phyloP scores from a whole-genome alignment of 2,888 invertebrate genomes.

The Drosophila monieri region DNA sequence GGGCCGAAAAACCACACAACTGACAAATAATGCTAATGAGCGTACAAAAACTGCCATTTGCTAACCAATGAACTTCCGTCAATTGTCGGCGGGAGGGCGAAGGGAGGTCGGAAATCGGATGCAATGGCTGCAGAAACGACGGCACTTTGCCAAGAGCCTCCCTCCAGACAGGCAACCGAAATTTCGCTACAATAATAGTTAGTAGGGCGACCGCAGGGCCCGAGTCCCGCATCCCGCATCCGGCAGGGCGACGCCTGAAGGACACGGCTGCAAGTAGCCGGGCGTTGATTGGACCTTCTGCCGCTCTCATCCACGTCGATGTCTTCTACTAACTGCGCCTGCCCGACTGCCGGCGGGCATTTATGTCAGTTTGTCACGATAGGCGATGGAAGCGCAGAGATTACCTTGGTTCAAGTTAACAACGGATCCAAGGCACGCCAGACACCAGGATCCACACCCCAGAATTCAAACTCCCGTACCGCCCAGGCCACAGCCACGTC shows the following conservation, averaged over 20 bases:
- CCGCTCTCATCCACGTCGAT: slow-evolving; percentile 22
- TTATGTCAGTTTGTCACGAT: slow-evolving; percentile 79
- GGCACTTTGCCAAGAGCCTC: slow-evolving; percentile 64
- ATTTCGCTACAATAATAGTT: slow-evolving; percentile 73
- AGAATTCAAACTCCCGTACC: slow-evolving; percentile 6
- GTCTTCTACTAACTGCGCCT: slow-evolving; percentile 48
- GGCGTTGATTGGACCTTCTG: slow-evolving; percentile 73
- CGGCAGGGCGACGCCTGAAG: slow-evolving; percentile 29
- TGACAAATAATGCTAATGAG: slow-evolving; percentile 79
- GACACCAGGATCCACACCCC: slow-evolving; percentile 54
- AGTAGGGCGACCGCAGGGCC: slow-evolving; percentile 75
- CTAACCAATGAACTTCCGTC: slow-evolving; percentile 77
- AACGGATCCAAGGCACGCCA: slow-evolving; percentile 70
- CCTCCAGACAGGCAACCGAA: slow-evolving; percentile 42
- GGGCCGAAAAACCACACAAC: slow-evolving; percentile 62
- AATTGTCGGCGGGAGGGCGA: slow-evolving; percentile 60
- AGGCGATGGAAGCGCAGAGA: slow-evolving; percentile 77
- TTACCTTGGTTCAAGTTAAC: slow-evolving; percentile 79
- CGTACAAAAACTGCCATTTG: slow-evolving; percentile 79
- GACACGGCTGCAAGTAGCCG: slow-evolving; percentile 68
- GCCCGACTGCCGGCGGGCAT: slow-evolving; percentile 71
- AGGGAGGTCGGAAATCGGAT: slow-evolving; percentile 22
- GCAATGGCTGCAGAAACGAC: slow-evolving; percentile 72
- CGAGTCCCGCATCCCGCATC: slow-evolving; percentile 7
- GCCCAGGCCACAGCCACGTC: slow-evolving; percentile 10